These are phyloP conservation scores for Leptodactylus fuscus DNA, from an alignment of 2,113 vertebrate genomes.

Conservation along the genomic window DNA sequence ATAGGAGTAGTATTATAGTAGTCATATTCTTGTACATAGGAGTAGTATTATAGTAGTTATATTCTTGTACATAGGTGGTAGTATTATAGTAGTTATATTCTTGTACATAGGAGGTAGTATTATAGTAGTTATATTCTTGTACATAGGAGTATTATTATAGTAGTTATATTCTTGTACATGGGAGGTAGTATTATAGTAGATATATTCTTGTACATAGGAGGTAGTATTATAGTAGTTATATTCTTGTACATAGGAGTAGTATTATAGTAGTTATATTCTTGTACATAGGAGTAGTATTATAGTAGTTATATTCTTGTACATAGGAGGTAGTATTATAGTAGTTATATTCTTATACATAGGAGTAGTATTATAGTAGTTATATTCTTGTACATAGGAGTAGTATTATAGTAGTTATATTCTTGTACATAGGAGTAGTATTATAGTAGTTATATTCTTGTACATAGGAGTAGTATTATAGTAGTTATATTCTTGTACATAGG, in stretches of 20 bases:
- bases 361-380: neutral
- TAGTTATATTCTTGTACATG: slow-evolving; percentile 5
- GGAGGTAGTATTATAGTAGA: slow-evolving; percentile 6
- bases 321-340: neutral
- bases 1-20: no score
- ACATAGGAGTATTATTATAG: neutral
- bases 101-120: neutral
- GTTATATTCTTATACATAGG: no score
- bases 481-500: slow-evolving; percentile 7
- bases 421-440: neutral
- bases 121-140: no score
- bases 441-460: slow-evolving; percentile 7
- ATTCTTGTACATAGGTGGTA: neutral
- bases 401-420: slow-evolving; percentile 17
- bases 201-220: neutral
- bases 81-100: slow-evolving; percentile 13
- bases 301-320: slow-evolving; percentile 9
- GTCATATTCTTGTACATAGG: no score
- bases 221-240: neutral
- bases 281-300: neutral
- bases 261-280: no score
- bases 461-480: slow-evolving; percentile 14
- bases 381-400: neutral
- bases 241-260: neutral
- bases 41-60: neutral